Percentiles rank a stretch among this genome's conserved stretches.
These are phyloP conservation scores for Xanthia icteritia DNA, from an alignment of 2,888 invertebrate genomes.

Conservation along the genomic window DNA sequence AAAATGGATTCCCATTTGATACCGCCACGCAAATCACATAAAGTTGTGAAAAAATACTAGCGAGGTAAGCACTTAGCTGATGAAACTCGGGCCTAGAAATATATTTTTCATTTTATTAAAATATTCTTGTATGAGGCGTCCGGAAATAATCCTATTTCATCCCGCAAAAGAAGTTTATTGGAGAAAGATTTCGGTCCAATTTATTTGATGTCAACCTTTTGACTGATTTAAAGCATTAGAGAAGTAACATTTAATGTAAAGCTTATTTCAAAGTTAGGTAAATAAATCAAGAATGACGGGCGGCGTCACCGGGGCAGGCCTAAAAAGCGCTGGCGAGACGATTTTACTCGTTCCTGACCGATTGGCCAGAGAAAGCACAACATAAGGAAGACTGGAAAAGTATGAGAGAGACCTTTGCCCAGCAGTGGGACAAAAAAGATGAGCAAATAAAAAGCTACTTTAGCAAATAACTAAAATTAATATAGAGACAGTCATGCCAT, in stretches of 20 bases:
- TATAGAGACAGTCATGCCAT: not conserved
- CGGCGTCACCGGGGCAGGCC: too few relatives aligned
- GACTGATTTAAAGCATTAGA: constrained; percentile 25
- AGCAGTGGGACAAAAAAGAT: too few relatives aligned
- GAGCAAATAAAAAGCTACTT: too few relatives aligned
- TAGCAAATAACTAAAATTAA: not conserved
- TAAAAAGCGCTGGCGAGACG: too few relatives aligned
- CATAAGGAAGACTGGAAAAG: too few relatives aligned
- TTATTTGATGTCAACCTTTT: constrained; percentile 56
- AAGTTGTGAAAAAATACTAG: constrained; percentile 39
- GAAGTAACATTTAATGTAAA: constrained; percentile 5
- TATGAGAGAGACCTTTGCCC: too few relatives aligned
- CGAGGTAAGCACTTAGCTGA: constrained; percentile 61
- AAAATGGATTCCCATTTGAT: constrained; percentile 47
- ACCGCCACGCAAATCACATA: constrained; percentile 35
- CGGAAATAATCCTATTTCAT: constrained; percentile 41
- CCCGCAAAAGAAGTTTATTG: constrained; percentile 24
- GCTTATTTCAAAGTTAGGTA: not conserved
- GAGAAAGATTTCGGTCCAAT: constrained; percentile 16
- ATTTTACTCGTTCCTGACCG: too few relatives aligned
- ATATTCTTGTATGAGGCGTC: constrained; percentile 42
- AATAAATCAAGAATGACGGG: not conserved
- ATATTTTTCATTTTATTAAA: constrained; percentile 58
- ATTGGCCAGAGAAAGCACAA: too few relatives aligned
- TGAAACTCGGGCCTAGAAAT: constrained; percentile 46